Conservation (phyloP, 2,113 vertebrate species). For the Ceyx cyanopectus region DNA sequence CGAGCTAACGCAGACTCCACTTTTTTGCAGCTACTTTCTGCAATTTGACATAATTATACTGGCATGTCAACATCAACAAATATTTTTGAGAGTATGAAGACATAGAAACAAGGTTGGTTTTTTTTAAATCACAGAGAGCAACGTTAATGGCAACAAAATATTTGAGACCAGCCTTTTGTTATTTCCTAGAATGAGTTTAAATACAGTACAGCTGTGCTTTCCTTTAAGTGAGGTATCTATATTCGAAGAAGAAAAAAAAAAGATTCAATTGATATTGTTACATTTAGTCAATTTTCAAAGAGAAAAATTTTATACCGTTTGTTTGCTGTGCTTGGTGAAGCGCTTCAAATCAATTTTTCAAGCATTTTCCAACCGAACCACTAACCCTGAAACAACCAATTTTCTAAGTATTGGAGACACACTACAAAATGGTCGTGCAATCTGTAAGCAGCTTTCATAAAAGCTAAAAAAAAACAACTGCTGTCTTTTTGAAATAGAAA, state of each 20-base stretch:
- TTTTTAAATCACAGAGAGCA: conserved; percentile 61
- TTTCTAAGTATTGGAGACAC: conserved; percentile 51
- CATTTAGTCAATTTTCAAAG: conserved; percentile 51
- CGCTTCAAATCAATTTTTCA: conserved; percentile 51
- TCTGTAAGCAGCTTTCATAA: conserved; percentile 37
- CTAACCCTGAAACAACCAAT: conserved; percentile 38
- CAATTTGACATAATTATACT: conserved; percentile 57
- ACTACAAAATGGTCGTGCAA: conserved; percentile 31
- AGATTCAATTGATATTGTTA: conserved; percentile 48
- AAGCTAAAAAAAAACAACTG: not conserved
- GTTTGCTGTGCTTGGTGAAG: conserved; percentile 77
- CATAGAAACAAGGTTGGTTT: conserved; percentile 12
- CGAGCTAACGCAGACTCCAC: conserved; percentile 32
- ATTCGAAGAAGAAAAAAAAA: conserved; percentile 67
- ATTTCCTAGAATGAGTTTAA: conserved; percentile 61
- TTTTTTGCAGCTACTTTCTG: conserved; percentile 61
- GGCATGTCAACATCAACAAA: conserved; percentile 72
- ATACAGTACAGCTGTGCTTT: conserved; percentile 80
- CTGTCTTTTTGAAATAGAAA: conserved; percentile 51
- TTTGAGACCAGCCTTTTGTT: conserved; percentile 46
- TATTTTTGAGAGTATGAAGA: conserved; percentile 60
- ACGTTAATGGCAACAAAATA: conserved; percentile 52
- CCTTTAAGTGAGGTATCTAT: conserved; percentile 82
- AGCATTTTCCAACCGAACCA: conserved; percentile 68
- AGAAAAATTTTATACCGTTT: conserved; percentile 41